Evolutionary conservation across 2,888 invertebrate species (phyloP).

Genomic region (Perdita meconis): DNA sequence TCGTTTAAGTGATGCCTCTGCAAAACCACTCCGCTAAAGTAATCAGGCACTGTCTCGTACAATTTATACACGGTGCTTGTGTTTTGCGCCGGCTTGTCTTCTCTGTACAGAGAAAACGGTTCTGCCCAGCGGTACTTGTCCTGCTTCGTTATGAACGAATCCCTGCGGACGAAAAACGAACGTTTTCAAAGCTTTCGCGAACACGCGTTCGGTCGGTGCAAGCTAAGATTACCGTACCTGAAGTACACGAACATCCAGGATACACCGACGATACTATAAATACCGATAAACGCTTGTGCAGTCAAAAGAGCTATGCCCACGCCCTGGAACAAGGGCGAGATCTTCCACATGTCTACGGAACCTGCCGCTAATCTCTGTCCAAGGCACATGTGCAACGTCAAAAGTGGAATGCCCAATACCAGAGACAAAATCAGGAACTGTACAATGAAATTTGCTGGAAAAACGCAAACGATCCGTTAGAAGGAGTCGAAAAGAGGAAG

Average conservation of each 20-base stretch:
- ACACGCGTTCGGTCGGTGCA: background rate
- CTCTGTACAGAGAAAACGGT: constrained; percentile 89
- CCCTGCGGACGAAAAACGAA: constrained; percentile 82
- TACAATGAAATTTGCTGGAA: constrained; percentile 92
- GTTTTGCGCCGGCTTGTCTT: constrained; percentile 85
- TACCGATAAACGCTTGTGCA: constrained; percentile 92
- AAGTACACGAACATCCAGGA: constrained; percentile 96
- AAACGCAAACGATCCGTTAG: constrained; percentile 22
- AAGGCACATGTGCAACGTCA: constrained; percentile 93
- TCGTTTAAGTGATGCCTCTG: constrained; percentile 86
- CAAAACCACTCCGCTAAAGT: constrained; percentile 93
- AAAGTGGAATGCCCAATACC: constrained; percentile 92
- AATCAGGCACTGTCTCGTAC: constrained; percentile 92
- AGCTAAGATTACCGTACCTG: constrained; percentile 71
- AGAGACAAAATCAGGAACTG: constrained; percentile 94
- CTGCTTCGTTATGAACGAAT: constrained; percentile 92
- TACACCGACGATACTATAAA: constrained; percentile 95
- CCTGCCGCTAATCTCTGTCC: constrained; percentile 94
- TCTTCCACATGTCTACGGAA: constrained; percentile 96
- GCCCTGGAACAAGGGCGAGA: constrained; percentile 96
- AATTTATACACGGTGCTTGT: constrained; percentile 85
- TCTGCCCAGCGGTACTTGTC: constrained; percentile 93
- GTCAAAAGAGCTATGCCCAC: constrained; percentile 93
- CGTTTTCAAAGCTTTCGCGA: background rate
- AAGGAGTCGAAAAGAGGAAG: too few relatives aligned